Conservation (phyloP, 2,888 invertebrate species). For the Nemurella pictetii region DNA sequence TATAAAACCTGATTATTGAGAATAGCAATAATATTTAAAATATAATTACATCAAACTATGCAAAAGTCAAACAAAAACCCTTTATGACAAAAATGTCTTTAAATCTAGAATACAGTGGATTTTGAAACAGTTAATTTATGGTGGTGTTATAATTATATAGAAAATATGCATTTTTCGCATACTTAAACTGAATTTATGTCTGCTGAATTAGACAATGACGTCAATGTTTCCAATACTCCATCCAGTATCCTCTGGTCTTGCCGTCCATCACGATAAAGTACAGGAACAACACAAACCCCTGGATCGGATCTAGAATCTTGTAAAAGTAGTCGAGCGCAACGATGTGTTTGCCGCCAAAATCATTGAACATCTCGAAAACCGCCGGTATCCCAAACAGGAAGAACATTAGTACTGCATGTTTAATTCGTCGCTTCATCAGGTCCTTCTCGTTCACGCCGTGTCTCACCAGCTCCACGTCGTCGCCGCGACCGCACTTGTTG, state of each 20-base stretch:
- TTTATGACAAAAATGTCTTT: too few species aligned
- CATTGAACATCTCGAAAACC: neutral
- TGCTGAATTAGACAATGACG: too few species aligned
- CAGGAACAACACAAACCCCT: conserved; percentile 2
- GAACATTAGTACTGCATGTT: neutral
- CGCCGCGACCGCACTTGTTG: neutral
- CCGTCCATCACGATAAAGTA: neutral
- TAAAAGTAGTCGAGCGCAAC: neutral
- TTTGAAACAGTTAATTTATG: too few species aligned
- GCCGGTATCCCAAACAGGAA: neutral
- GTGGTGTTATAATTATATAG: too few species aligned
- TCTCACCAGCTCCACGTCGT: neutral
- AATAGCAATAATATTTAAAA: too few species aligned
- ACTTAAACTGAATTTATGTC: too few species aligned
- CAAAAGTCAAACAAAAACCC: too few species aligned
- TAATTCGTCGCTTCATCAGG: neutral
- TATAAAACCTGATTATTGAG: too few species aligned
- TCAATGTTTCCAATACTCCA: too few species aligned
- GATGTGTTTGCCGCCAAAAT: neutral
- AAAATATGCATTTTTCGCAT: too few species aligned
- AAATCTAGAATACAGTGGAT: too few species aligned
- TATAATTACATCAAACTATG: too few species aligned
- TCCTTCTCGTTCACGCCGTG: neutral
- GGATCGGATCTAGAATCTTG: neutral
- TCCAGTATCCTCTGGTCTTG: neutral